Evolutionary conservation across 2,113 vertebrate species (phyloP).

Genomic region (Cyrtonyx montezumae): DNA sequence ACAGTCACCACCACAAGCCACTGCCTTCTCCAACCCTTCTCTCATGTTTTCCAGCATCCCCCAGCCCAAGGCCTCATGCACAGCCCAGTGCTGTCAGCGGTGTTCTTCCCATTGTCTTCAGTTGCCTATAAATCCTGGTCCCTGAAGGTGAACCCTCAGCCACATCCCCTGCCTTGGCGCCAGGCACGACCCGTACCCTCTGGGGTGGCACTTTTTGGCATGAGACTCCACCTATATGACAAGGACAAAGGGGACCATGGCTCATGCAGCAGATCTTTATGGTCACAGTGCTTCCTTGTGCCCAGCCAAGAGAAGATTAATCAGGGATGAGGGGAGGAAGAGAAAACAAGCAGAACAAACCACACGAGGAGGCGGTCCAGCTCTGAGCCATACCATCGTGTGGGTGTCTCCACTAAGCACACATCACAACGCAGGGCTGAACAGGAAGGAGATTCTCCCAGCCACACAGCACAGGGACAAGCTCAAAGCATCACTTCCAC

Average conservation of each 20-base stretch:
- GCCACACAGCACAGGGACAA: neutral
- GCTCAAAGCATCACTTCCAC: neutral
- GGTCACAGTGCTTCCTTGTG: neutral
- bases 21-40: neutral
- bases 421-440: fast-evolving
- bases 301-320: neutral
- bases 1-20: neutral
- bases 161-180: neutral
- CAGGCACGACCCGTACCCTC: neutral
- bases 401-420: neutral
- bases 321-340: neutral
- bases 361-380: neutral
- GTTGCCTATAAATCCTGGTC: neutral
- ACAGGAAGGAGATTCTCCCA: neutral
- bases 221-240: neutral
- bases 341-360: neutral
- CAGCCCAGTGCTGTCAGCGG: neutral
- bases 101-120: neutral
- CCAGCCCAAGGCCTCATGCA: neutral
- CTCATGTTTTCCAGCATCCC: neutral
- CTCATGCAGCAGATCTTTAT: neutral
- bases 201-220: neutral
- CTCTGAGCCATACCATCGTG: neutral
- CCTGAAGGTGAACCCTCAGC: neutral
- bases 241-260: neutral